These are phyloP conservation scores for Malurus alboscapulatus DNA, from an alignment of 2,113 vertebrate genomes.

Conservation along the genomic window DNA sequence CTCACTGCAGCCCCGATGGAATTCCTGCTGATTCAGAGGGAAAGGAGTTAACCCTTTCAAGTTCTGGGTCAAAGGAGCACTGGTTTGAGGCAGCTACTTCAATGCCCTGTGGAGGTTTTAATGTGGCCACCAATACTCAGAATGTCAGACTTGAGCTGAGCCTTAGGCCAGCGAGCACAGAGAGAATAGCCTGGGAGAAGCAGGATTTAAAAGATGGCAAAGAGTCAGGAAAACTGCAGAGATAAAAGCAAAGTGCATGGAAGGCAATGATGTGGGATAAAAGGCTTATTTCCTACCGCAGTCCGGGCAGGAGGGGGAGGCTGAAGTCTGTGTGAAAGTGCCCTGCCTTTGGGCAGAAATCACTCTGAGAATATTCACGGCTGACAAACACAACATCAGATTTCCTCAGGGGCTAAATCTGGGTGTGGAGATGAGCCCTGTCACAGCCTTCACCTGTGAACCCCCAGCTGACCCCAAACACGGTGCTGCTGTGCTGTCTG, in stretches of 20 bases:
- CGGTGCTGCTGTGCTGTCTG: accelerated
- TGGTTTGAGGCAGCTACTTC: background rate
- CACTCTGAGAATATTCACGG: background rate
- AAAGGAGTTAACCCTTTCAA: slow-evolving; percentile 43
- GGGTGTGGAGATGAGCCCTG: background rate
- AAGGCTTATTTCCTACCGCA: slow-evolving; percentile 27
- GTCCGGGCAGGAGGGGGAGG: accelerated
- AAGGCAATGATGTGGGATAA: slow-evolving; percentile 43
- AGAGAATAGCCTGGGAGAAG: slow-evolving; percentile 9
- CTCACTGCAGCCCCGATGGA: background rate
- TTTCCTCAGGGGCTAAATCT: background rate
- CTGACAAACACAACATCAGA: background rate
- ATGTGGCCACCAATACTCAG: background rate
- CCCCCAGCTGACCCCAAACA: background rate
- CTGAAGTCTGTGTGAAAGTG: background rate
- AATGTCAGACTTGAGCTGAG: slow-evolving; percentile 4
- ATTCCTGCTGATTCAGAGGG: background rate
- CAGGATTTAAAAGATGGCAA: slow-evolving; percentile 34
- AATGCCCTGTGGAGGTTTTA: background rate
- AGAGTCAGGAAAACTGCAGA: slow-evolving; percentile 1
- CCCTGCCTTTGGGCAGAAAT: background rate
- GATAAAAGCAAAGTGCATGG: slow-evolving; percentile 28
- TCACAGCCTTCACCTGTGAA: background rate
- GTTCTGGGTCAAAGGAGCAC: slow-evolving; percentile 15
- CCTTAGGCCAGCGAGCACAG: background rate